Evolutionary conservation across 2,888 invertebrate genomes (phyloP), one percentile per base, ranked within the genome.

Genomic region (Acholoe squamosa): DNA sequence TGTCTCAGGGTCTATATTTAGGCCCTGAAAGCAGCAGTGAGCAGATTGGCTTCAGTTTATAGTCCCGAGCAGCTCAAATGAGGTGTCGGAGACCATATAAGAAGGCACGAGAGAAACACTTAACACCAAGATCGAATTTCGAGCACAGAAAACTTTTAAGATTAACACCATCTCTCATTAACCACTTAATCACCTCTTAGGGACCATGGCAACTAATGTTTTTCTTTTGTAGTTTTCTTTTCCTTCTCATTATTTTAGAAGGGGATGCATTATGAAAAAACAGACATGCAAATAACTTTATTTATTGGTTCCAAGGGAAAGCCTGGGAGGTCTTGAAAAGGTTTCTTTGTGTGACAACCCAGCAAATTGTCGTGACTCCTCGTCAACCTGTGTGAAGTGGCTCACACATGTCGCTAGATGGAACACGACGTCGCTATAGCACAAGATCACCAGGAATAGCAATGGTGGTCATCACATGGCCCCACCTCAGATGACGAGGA

Each of bases 41-140:
- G 61, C 61, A 19, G 61, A 61, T 61, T 61, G 61, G 61, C 19
- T 43, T 19, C n/a, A 19, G 61, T 61, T 61, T 61, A 61, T 43
- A 43, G 43, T 43, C 43, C 5, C 43, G 43, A 61, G 61, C 19
- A n/a, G 61, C 19, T n/a, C 12, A 0, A 61, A 61, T 61, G 61
- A 61, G 61, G 43, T n/a, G 61, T 61, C 22, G 19, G 61, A 19
- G 22, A 61, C 61, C 14, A 43, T 43, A 19, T 61, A 61, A 19
- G 61, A n/a, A 19, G 61, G 61, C 61, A 19, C 22, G 61, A n/a
- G 19, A 61, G 61, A 14, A 61, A 61, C 61, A 61, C 61, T 61
- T 61, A 61, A 61, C 61, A n/a, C n/a, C 61, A 61, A 71, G 71
- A 71, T 71, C 28, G 5, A 71, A 71, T 71, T 71, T 71, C 71